These are phyloP conservation scores for Procambarus virginalis DNA, from an alignment of 1,140 invertebrate genomes.

Conservation along the genomic window DNA sequence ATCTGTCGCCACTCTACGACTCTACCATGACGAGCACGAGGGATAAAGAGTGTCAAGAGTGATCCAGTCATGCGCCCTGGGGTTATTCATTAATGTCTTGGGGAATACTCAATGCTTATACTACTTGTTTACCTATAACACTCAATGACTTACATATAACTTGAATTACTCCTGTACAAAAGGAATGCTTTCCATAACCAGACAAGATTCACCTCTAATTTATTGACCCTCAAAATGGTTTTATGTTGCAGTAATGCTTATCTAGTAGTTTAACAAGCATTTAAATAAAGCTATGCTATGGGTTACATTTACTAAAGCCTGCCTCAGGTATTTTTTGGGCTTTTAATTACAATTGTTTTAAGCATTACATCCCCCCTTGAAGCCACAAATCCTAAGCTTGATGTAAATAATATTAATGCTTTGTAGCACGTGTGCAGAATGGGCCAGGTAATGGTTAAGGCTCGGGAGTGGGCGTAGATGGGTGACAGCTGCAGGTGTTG, in stretches of 20 bases:
- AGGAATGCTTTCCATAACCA: constrained; percentile 48
- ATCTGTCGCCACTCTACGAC: constrained; percentile 57
- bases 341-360: not conserved
- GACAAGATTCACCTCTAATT: constrained; percentile 24
- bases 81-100: constrained; percentile 20
- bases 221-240: constrained; percentile 36
- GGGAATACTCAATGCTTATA: constrained; percentile 19
- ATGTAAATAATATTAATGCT: constrained; percentile 16
- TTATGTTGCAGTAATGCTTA: constrained; percentile 57
- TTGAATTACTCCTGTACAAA: constrained; percentile 35
- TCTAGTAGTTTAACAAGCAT: constrained; percentile 49
- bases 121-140: constrained; percentile 25
- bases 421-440: constrained; percentile 12
- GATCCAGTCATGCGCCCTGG: constrained; percentile 19
- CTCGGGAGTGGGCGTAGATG: constrained; percentile 21
- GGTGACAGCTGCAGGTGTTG: constrained; percentile 38
- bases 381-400: constrained; percentile 8
- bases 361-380: not conserved
- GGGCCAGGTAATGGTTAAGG: constrained; percentile 7
- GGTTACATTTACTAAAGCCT: constrained; percentile 39
- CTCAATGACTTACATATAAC: constrained; percentile 21
- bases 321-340: constrained; percentile 21
- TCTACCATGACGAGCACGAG: constrained; percentile 37
- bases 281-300: constrained; percentile 51
- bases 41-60: constrained; percentile 20